phyloP scores from a whole-genome alignment of 2,888 invertebrate species.

The Tenthredo notha region DNA sequence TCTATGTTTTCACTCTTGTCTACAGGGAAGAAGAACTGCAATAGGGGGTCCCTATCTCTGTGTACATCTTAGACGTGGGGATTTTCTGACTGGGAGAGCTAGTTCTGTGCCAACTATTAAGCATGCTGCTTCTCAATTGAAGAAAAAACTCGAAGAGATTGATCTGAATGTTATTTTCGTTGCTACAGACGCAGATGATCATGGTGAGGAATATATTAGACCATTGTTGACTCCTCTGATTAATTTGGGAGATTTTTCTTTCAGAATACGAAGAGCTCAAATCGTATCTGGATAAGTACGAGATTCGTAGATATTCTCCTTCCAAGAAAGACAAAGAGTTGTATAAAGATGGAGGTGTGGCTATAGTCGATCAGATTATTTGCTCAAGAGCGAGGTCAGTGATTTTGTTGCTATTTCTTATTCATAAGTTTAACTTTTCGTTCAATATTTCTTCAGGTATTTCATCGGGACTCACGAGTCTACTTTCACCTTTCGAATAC shows the following conservation, averaged over 20 bases:
- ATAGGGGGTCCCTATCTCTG: slow-evolving; percentile 88
- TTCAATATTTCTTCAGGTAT: slow-evolving; percentile 78
- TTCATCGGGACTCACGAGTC: slow-evolving; percentile 97
- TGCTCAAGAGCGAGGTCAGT: slow-evolving; percentile 89
- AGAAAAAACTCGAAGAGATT: slow-evolving; percentile 81
- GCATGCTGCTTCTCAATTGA: slow-evolving; percentile 88
- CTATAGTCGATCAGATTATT: slow-evolving; percentile 97
- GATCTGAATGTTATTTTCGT: slow-evolving; percentile 86
- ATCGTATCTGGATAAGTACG: slow-evolving; percentile 77
- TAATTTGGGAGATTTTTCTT: slow-evolving; percentile 59
- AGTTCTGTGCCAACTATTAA: slow-evolving; percentile 89
- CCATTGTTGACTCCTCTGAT: background rate
- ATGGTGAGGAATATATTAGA: slow-evolving; percentile 76
- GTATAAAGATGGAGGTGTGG: slow-evolving; percentile 91
- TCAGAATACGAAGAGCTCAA: slow-evolving; percentile 80
- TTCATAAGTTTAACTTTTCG: slow-evolving; percentile 13
- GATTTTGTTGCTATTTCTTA: background rate
- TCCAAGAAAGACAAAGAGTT: slow-evolving; percentile 78
- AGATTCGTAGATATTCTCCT: slow-evolving; percentile 78
- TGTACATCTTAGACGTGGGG: slow-evolving; percentile 92
- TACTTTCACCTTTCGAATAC: slow-evolving; percentile 97
- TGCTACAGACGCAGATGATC: slow-evolving; percentile 89
- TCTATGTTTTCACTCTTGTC: slow-evolving; percentile 53
- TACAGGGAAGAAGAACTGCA: slow-evolving; percentile 79
- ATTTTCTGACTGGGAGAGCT: slow-evolving; percentile 89